Conservation (phyloP, 2,797 vertebrate genomes). For the Sciurus carolinensis region DNA sequence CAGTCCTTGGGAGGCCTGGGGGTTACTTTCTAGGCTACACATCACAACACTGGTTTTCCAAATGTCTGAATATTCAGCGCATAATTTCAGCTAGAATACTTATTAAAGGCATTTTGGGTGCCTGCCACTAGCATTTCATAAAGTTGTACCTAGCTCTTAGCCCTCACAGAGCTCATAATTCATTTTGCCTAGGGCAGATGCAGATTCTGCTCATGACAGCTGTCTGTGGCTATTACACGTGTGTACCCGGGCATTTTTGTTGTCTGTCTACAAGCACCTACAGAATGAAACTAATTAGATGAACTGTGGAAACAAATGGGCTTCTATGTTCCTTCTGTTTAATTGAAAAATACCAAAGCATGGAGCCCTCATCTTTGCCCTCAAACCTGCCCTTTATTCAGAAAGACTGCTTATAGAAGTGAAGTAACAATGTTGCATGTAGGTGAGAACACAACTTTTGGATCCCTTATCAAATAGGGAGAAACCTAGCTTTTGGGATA, state of each 20-base stretch:
- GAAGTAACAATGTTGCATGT: neutral
- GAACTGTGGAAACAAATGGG: neutral
- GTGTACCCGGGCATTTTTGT: neutral
- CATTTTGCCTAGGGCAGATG: neutral
- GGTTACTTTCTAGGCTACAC: neutral
- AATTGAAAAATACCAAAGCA: neutral
- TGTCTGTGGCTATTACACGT: fast-evolving
- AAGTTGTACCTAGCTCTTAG: neutral
- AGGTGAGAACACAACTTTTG: neutral
- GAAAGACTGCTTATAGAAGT: neutral
- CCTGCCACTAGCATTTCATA: neutral
- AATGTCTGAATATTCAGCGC: neutral
- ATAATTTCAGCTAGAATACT: slow-evolving; percentile 6
- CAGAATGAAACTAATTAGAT: neutral
- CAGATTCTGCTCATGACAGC: neutral
- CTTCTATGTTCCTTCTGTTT: neutral
- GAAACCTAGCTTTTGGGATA: neutral
- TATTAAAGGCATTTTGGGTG: neutral
- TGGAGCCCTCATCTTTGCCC: neutral
- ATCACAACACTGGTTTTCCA: neutral
- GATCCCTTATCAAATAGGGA: neutral
- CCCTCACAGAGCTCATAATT: too few species aligned
- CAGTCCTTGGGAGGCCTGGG: neutral
- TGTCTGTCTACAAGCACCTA: neutral
- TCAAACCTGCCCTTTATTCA: neutral